phyloP scores from a whole-genome alignment of 92 coral and sea anemone genomes.

The Meandrina meandrites region DNA sequence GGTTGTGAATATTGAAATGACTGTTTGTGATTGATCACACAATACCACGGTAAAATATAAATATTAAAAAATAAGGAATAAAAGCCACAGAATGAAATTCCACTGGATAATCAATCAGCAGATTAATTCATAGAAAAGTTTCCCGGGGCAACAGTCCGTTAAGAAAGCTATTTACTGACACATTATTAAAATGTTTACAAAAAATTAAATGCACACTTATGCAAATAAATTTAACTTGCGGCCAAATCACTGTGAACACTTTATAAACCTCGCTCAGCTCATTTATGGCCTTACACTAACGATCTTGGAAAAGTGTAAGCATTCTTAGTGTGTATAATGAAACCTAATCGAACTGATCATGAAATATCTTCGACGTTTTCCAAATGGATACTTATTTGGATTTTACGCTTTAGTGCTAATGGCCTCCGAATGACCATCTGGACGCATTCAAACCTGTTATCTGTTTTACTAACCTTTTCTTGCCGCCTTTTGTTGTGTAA shows the following conservation, averaged over 20 bases:
- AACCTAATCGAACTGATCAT: neutral
- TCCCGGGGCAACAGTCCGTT: neutral
- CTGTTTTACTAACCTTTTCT: constrained; percentile 62
- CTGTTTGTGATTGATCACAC: neutral
- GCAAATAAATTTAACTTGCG: neutral
- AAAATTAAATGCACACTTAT: neutral
- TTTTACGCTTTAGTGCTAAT: neutral
- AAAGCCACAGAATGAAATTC: neutral
- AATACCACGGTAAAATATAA: neutral
- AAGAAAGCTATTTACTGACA: neutral
- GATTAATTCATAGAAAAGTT: neutral
- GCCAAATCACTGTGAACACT: neutral
- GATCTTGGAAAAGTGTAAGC: too few species aligned
- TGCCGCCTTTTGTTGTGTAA: constrained; percentile 66
- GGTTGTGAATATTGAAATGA: too few species aligned
- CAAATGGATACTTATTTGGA: neutral
- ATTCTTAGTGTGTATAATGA: too few species aligned
- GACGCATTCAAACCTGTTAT: neutral
- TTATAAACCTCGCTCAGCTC: neutral
- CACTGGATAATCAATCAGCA: neutral
- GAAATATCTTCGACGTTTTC: neutral
- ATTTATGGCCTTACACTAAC: neutral
- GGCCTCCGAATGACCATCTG: neutral
- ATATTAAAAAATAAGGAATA: neutral
- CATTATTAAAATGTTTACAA: neutral